phyloP scores from a whole-genome alignment of 2,888 invertebrate species.

The Pseudeuparius sepicola region DNA sequence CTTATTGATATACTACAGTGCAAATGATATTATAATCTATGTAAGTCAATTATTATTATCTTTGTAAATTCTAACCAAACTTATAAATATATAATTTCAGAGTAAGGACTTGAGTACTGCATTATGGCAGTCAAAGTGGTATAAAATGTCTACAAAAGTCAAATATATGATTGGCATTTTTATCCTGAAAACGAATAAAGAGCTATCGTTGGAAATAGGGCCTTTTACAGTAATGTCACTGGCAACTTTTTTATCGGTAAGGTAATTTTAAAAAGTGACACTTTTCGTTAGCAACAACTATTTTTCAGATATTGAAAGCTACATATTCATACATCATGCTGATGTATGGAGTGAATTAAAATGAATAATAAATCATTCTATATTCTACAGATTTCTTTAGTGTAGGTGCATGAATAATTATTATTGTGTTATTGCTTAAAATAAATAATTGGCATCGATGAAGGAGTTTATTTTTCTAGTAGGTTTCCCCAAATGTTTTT shows the following conservation, averaged over 20 bases:
- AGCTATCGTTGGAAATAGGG: not conserved
- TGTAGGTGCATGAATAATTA: too few relatives aligned
- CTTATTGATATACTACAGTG: constrained; percentile 20
- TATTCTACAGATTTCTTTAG: too few relatives aligned
- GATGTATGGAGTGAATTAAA: not conserved
- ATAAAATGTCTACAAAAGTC: not conserved
- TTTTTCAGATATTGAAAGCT: constrained; percentile 18
- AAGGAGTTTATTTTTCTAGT: too few relatives aligned
- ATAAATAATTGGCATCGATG: too few relatives aligned
- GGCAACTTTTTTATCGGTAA: not conserved
- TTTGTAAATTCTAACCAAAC: not conserved
- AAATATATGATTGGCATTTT: not conserved
- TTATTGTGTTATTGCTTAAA: too few relatives aligned
- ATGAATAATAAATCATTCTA: too few relatives aligned
- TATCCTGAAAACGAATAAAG: not conserved
- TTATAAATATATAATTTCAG: not conserved
- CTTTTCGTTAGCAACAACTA: not conserved
- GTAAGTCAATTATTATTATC: constrained; percentile 8
- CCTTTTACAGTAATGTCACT: not conserved
- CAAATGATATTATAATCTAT: constrained; percentile 18
- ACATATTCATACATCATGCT: constrained; percentile 21
- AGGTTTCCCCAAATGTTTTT: too few relatives aligned
- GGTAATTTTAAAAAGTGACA: not conserved
- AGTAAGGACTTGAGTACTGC: not conserved
- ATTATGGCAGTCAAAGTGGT: not conserved